Evolutionary conservation across 2,113 vertebrate species (phyloP), one percentile per base, ranked within the genome.

Genomic region (Climacteris rufus): DNA sequence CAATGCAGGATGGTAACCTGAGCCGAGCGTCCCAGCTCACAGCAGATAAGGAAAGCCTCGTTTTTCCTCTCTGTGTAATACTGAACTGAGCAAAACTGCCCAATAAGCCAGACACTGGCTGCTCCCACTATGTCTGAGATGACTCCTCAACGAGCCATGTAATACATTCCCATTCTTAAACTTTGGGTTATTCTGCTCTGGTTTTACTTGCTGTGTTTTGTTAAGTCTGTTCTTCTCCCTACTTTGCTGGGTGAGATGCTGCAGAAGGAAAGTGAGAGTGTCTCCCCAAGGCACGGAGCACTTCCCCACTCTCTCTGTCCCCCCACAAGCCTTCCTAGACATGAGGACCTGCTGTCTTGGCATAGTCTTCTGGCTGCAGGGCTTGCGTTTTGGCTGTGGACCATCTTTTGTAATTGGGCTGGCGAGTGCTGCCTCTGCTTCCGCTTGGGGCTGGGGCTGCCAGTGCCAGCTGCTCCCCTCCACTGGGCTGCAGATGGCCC

Each of bases 321-420:
- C n/a, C 22, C 17, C 4, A 3, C 30, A 74, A 87, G 9, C n/a
- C n/a, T 35, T 96, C 83, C 85, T 72, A 33, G 57, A 94, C 75
- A 83, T 1, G 3, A 72, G 44, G 45, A 61, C 88, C 81, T 68
- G 44, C 64, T 85, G 65, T 87, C 61, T 88, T 96, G 95, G 92
- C 92, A 84, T 0, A 0, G 49, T 12, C 5, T 6, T 45, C 61
- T 87, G 76, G 89, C 89, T 93, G 60, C 71, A 89, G 87, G 82
- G 66, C 85, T 94, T 83, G 15, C 1, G 0, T 82, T 94, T 94
- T 97, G 97, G 96, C 94, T 87, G 77, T 15, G 1, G 59, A 96
- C 52, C 80, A 78, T 94, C 72, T 84, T 95, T 83, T 11, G 13
- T 97, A 96, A 97, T 94, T 96, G 95, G 93, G 79, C 94, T 97